Conservation (phyloP, 2,888 invertebrate species). For the Pogonocherus hispidulus region DNA sequence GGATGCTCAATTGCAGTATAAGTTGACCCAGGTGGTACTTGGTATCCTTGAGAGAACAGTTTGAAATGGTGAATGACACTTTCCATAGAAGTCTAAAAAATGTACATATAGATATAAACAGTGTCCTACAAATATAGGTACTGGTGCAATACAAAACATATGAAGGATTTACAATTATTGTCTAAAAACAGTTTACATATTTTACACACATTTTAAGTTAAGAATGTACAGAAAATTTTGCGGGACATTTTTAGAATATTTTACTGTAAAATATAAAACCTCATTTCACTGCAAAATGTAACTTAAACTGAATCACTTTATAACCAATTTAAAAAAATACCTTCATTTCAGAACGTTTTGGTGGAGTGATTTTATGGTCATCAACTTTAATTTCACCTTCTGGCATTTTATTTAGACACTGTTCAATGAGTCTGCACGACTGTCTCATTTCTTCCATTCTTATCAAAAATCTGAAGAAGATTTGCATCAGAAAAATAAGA, state of each 20-base stretch:
- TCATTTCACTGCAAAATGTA: too few species aligned
- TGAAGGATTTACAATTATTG: too few species aligned
- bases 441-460: constrained; percentile 82
- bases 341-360: constrained; percentile 86
- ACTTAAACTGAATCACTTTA: too few species aligned
- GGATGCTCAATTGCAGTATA: constrained; percentile 87
- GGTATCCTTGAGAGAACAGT: constrained; percentile 84
- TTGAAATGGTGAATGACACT: constrained; percentile 71
- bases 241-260: too few species aligned
- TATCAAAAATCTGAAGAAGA: constrained; percentile 71
- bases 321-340: constrained; percentile 49
- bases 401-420: constrained; percentile 89
- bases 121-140: too few species aligned
- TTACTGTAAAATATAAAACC: too few species aligned
- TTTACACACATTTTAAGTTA: too few species aligned
- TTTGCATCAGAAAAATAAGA: too few species aligned
- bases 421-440: constrained; percentile 82
- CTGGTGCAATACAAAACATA: too few species aligned
- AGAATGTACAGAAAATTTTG: too few species aligned
- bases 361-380: constrained; percentile 84
- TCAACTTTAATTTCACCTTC: constrained; percentile 83
- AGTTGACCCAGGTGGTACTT: constrained; percentile 87
- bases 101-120: too few species aligned
- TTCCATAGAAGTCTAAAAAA: constrained; percentile 68
- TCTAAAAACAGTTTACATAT: too few species aligned